Conservation (phyloP, 2,113 vertebrate species). For the Azemiops feae region DNA sequence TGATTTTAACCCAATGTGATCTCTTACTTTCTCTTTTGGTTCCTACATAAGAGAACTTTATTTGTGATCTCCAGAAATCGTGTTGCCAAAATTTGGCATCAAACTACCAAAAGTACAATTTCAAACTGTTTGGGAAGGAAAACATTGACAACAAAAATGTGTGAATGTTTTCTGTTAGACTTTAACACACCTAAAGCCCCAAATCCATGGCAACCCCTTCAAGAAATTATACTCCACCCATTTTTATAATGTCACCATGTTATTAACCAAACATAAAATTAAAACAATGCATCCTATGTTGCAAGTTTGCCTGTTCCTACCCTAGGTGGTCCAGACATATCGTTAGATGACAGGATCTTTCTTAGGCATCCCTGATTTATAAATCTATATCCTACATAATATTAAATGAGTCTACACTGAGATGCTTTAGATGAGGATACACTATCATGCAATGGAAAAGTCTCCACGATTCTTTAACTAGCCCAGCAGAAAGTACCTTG, state of each 20-base stretch:
- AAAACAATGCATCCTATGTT: not conserved
- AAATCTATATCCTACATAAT: not conserved
- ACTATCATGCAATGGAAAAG: not conserved
- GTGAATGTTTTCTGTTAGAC: too few species aligned
- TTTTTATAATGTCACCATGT: too few species aligned
- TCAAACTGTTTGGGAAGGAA: too few species aligned
- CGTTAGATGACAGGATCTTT: not conserved
- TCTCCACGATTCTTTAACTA: not conserved
- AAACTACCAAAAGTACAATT: too few species aligned
- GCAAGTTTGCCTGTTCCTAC: not conserved
- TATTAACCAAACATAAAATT: too few species aligned
- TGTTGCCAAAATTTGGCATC: too few species aligned
- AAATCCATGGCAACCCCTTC: too few species aligned
- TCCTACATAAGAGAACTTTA: too few species aligned
- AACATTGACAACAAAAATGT: too few species aligned
- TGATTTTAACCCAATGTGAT: not conserved
- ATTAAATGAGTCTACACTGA: not conserved
- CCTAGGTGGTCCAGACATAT: not conserved
- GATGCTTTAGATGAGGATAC: not conserved
- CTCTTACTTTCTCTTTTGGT: not conserved
- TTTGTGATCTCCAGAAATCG: too few species aligned
- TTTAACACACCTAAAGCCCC: too few species aligned
- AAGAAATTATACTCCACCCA: too few species aligned
- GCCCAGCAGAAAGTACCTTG: slow-evolving; percentile 76
- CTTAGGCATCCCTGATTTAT: not conserved